These are phyloP conservation scores for Andinoacara biseriatus DNA, from an alignment of 2,113 vertebrate species.

Conservation along the genomic window DNA sequence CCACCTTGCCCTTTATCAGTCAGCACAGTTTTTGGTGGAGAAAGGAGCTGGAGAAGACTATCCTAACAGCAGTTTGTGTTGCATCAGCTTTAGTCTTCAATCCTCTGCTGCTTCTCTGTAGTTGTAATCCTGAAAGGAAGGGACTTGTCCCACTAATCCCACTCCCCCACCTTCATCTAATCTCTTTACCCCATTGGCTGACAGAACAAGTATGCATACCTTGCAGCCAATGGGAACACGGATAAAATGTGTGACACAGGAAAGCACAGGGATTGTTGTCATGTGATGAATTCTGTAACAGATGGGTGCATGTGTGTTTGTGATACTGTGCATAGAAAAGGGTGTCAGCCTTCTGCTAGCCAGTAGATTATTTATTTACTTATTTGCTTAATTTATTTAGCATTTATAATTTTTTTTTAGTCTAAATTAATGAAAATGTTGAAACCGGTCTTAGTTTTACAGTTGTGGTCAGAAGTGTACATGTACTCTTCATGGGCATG, in stretches of 20 bases:
- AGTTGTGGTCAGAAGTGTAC: too few relatives aligned
- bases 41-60: not conserved
- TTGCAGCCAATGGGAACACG: constrained; percentile 45
- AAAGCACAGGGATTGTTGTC: constrained; percentile 37
- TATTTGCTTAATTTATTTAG: too few relatives aligned
- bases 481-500: too few relatives aligned
- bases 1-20: not conserved
- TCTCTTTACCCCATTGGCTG: constrained; percentile 58
- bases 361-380: not conserved
- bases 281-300: constrained; percentile 56
- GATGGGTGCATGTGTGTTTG: constrained; percentile 51
- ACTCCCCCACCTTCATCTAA: constrained; percentile 25
- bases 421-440: not conserved
- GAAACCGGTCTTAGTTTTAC: not conserved
- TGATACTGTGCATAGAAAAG: not conserved
- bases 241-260: constrained; percentile 32
- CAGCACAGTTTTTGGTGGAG: not conserved
- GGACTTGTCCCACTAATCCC: not conserved
- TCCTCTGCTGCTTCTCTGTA: constrained; percentile 62
- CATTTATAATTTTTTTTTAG: too few relatives aligned
- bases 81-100: constrained; percentile 64
- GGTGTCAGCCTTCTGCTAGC: not conserved
- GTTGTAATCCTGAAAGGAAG: constrained; percentile 66
- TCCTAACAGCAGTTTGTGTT: constrained; percentile 17
- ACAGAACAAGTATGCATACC: not conserved